Percentiles rank a stretch among this genome's conserved stretches.
Conservation (phyloP, 2,113 vertebrate genomes). For the Elephantulus edwardii region DNA sequence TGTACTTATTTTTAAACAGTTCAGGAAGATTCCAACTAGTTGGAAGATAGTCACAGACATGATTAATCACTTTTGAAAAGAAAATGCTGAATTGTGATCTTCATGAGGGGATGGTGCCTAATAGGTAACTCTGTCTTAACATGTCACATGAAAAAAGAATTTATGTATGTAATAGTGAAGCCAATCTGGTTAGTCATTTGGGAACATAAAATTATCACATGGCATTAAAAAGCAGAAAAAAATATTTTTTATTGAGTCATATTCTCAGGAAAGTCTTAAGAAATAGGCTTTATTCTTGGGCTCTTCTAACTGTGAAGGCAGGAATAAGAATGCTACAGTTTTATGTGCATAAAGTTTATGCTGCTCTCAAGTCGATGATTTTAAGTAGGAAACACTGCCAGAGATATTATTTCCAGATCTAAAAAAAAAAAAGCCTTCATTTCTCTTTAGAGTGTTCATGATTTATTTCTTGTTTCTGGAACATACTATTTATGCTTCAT, state of each 20-base stretch:
- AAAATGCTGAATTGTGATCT: slow-evolving; percentile 27
- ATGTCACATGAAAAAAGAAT: not conserved
- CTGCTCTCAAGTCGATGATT: not conserved
- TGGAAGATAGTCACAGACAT: slow-evolving; percentile 1
- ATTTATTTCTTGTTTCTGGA: slow-evolving; percentile 58
- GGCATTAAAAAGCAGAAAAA: not conserved
- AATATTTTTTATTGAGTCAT: not conserved
- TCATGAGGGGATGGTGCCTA: not conserved
- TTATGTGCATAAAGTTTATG: not conserved
- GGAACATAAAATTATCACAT: slow-evolving; percentile 1
- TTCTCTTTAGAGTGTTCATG: not conserved
- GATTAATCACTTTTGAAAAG: slow-evolving; percentile 32
- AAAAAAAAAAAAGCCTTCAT: slow-evolving; percentile 14
- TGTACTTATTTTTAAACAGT: slow-evolving; percentile 12
- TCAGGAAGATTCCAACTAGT: slow-evolving; percentile 37
- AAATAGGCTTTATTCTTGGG: not conserved
- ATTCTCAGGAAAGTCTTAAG: not conserved
- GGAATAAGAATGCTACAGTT: not conserved
- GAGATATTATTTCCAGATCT: not conserved
- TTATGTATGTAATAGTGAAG: slow-evolving; percentile 4
- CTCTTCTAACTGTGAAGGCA: not conserved
- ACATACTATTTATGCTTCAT: slow-evolving; percentile 35
- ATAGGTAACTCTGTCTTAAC: not conserved
- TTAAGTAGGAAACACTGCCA: not conserved
- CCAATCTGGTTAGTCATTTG: slow-evolving; percentile 35